Base-by-base conservation (phyloP, 1,140 invertebrate genomes). In the Trachymyrmex cornetzi region DNA sequence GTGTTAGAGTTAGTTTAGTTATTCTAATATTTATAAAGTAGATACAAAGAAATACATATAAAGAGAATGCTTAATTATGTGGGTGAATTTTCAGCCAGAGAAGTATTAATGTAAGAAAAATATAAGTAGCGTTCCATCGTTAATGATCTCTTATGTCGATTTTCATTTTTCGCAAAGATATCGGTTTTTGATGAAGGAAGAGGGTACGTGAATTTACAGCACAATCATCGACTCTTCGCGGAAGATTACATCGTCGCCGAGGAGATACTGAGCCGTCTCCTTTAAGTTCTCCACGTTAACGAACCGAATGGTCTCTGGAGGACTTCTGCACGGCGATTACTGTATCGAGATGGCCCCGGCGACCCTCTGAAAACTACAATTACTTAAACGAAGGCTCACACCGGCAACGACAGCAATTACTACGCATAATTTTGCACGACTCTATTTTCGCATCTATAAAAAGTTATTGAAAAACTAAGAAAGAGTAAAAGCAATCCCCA, bases 231-330 rank as follows among this genome's bases (percentile, higher is more conserved):
- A 71, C 67, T 22, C 64, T 22, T 34, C 53, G 34, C 30, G 53
- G 34, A 81, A 57, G 79, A 71, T 81, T 27, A 48, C 66, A n/a
- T 44, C 64, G 77, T 57, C 53, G n/a, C 16, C 6, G 48, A 71
- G 16, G 2, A 84, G 27, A 85, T 57, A 85, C 57, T 44, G 30
- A 53, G 27, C 57, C 57, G n/a, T 85, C 82, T 63, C 64, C 84
- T 86, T 86, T 86, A 79, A 86, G 63, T 55, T 79, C 50, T 59
- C 75, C 48, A 80, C 71, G 71, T 77, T 87, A 85, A 87, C 71
- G 86, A 87, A 75, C 64, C 55, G 79, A 87, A 87, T 84, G 48
- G 67, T 87, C 79, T 84, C 67, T n/a, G 38, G 57, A 69, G 77
- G 50, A 86, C 59, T 84, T 59, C 59, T 38, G 59, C 38, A n/a